These are phyloP conservation scores for Dolichomitus sp. DNA, from an alignment of 2,888 invertebrate genomes.

Conservation along the genomic window DNA sequence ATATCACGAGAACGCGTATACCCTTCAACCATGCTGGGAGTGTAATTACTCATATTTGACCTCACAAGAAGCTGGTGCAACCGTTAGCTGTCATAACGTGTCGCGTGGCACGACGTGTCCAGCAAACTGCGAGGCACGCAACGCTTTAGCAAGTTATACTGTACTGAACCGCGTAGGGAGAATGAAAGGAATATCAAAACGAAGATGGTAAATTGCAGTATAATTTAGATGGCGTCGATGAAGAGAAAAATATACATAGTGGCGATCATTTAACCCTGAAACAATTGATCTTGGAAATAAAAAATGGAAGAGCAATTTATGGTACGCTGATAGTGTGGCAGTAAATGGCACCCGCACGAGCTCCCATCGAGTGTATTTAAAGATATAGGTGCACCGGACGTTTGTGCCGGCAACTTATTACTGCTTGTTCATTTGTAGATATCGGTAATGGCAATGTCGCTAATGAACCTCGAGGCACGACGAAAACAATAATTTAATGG, in stretches of 20 bases:
- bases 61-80: slow-evolving; percentile 24
- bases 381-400: background rate
- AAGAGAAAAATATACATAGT: background rate
- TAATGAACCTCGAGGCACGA: slow-evolving; percentile 2
- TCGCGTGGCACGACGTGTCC: slow-evolving; percentile 26
- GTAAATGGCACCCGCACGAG: background rate
- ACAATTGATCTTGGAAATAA: slow-evolving; percentile 1
- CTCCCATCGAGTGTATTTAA: background rate
- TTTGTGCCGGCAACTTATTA: background rate
- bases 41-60: slow-evolving; percentile 9
- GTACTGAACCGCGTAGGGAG: background rate
- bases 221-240: slow-evolving; percentile 17
- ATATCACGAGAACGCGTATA: slow-evolving; percentile 3
- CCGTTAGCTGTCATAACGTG: slow-evolving; percentile 21
- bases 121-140: slow-evolving; percentile 24
- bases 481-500: background rate
- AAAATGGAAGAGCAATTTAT: slow-evolving; percentile 1
- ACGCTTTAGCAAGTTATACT: background rate
- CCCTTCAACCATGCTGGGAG: background rate
- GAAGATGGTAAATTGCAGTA: background rate
- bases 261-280: background rate
- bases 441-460: background rate
- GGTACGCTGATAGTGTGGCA: background rate
- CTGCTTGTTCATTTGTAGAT: background rate
- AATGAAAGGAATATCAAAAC: background rate